These are phyloP conservation scores for Euleptes europaea DNA, from an alignment of 2,113 vertebrate species.

Conservation along the genomic window DNA sequence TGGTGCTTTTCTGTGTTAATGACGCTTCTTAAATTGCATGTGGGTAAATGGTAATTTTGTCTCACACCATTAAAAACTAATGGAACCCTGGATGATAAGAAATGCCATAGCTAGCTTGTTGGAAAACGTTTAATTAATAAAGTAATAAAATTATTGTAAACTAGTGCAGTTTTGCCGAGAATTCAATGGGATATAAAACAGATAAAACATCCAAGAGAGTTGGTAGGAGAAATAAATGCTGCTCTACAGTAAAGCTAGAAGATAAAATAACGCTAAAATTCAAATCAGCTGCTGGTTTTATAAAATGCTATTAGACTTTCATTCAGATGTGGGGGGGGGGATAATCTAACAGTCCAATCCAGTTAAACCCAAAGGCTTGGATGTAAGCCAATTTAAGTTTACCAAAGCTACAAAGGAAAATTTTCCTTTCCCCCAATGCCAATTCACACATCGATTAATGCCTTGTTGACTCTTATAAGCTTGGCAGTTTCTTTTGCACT, in stretches of 20 bases:
- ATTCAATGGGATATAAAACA: slow-evolving; percentile 85
- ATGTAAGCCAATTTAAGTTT: not conserved
- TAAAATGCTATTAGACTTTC: slow-evolving; percentile 52
- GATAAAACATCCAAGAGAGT: slow-evolving; percentile 78
- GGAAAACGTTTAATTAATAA: slow-evolving; percentile 90
- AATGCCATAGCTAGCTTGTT: slow-evolving; percentile 87
- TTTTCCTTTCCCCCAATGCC: not conserved
- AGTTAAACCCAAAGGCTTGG: slow-evolving; percentile 11
- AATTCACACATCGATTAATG: not conserved
- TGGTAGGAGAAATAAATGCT: slow-evolving; percentile 78
- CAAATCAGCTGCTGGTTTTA: slow-evolving; percentile 60
- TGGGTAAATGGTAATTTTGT: slow-evolving; percentile 87
- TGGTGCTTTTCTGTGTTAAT: slow-evolving; percentile 85
- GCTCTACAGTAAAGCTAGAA: slow-evolving; percentile 69
- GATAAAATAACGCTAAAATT: slow-evolving; percentile 65
- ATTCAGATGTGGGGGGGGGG: not conserved
- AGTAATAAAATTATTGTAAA: slow-evolving; percentile 91
- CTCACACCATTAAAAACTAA: slow-evolving; percentile 90
- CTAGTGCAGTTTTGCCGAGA: slow-evolving; percentile 83
- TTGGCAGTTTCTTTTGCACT: not conserved
- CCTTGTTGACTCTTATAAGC: not conserved
- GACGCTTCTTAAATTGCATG: slow-evolving; percentile 87
- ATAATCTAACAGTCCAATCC: not conserved
- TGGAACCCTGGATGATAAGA: slow-evolving; percentile 89
- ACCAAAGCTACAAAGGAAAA: not conserved